Conservation (phyloP, 1,140 invertebrate species). For the Calephelis nemesis region DNA sequence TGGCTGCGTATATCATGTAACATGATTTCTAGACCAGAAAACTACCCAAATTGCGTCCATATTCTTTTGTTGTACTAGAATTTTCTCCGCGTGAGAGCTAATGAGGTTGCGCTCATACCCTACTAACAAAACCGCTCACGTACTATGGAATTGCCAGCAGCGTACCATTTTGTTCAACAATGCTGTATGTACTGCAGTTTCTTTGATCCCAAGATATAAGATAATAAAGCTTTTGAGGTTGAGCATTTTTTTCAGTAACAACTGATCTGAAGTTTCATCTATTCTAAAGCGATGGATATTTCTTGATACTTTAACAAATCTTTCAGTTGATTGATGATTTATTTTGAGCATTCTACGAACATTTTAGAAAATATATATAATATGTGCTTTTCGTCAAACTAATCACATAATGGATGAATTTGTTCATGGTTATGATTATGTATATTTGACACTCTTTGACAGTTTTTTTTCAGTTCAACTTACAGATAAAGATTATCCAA, state of each 20-base stretch:
- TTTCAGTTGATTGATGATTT: too few species aligned
- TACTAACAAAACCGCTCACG: slow-evolving; percentile 33
- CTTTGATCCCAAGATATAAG: slow-evolving; percentile 32
- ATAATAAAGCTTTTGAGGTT: slow-evolving; percentile 7
- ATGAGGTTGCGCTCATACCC: slow-evolving; percentile 31
- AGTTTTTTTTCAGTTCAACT: too few species aligned
- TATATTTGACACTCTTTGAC: too few species aligned
- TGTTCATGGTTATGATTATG: too few species aligned
- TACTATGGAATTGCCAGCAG: slow-evolving; percentile 35
- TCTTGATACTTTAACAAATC: too few species aligned
- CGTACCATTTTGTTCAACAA: slow-evolving; percentile 31
- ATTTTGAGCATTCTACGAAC: too few species aligned
- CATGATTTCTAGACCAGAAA: slow-evolving; percentile 7
- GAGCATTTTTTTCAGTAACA: not conserved
- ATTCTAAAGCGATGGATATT: too few species aligned
- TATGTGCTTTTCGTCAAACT: too few species aligned
- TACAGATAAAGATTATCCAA: too few species aligned
- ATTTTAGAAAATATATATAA: too few species aligned
- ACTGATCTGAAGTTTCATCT: too few species aligned
- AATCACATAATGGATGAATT: too few species aligned
- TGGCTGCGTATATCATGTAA: not conserved
- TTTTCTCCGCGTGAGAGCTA: slow-evolving; percentile 34
- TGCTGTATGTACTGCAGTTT: slow-evolving; percentile 21
- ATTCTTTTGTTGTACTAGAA: slow-evolving; percentile 30
- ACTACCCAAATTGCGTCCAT: slow-evolving; percentile 21